Evolutionary conservation across 2,888 invertebrate genomes (phyloP), one percentile per base, ranked within the genome.

Genomic region (Melinaea menophilus): DNA sequence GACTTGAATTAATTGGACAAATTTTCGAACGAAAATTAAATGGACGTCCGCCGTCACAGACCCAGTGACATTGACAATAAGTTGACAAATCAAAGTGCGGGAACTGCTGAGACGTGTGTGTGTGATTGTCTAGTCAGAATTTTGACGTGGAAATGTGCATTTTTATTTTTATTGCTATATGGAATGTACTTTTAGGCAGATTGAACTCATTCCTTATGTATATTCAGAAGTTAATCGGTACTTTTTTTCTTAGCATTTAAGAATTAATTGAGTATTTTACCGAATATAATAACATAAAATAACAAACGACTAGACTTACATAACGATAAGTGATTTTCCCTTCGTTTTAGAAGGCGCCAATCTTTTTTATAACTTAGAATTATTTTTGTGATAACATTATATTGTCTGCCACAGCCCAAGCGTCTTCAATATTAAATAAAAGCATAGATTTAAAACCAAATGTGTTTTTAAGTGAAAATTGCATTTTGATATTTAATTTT

Each of bases 41-140:
- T 51, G 54, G 69, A 70, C 69, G 69, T 57, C 46, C n/a, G 58
- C 61, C 56, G 56, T 56, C 51, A 41, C 41, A 37, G 7, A 37
- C 7, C 11, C 41, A 41, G 41, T 41, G 41, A 41, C 41, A 3
- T 9, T 41, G 41, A 41, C 9, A 41, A 41, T 41, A 41, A 41
- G 41, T 41, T 41, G 41, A 41, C 41, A 41, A 11, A 41, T 9
- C 41, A 41, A 41, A 41, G 41, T 41, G 45, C 59, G 58, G 57
- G 47, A 60, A 47, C 56, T 56, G 13, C 56, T 41, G n/a, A n/a
- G 5, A 48, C 56, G 61, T 70, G 74, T 78, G 82, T 80, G 81
- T 75, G 76, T 81, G 86, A 81, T 82, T 82, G 86, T 88, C 88
- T 88, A 88, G 88, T 88, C 88, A 88, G 72, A 76, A 69, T 59